Percentiles rank a stretch among this genome's conserved stretches.
Evolutionary conservation across 2,888 invertebrate genomes (phyloP).

Genomic region (Hydropsyche betteni): DNA sequence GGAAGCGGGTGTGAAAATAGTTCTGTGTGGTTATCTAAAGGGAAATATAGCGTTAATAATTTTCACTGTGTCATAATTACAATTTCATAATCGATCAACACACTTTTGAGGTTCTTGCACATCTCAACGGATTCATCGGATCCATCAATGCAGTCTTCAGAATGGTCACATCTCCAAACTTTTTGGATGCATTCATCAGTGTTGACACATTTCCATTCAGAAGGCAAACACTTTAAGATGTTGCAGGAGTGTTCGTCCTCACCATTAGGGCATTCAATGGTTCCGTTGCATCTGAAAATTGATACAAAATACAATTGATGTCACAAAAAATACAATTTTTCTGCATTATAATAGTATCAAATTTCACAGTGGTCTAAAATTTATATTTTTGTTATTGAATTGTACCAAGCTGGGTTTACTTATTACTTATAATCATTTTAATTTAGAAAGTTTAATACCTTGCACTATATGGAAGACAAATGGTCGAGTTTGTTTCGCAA

Average conservation of each 20-base stretch:
- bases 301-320: not conserved
- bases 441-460: conserved; percentile 58
- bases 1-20: not conserved
- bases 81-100: too few species aligned
- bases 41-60: too few species aligned
- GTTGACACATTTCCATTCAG: conserved; percentile 55
- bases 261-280: conserved; percentile 74
- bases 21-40: not conserved
- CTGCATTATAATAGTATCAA: too few species aligned
- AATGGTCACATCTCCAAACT: conserved; percentile 69
- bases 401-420: too few species aligned
- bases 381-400: too few species aligned
- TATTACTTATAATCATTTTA: too few species aligned
- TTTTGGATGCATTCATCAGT: conserved; percentile 69
- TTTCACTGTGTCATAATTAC: too few species aligned
- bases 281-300: conserved; percentile 69
- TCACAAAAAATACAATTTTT: too few species aligned
- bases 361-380: too few species aligned
- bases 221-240: not conserved
- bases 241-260: conserved; percentile 76
- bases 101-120: conserved; percentile 37
- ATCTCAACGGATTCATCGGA: conserved; percentile 72
- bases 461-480: conserved; percentile 65
- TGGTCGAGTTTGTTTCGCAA: conserved; percentile 62
- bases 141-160: conserved; percentile 75